Conservation (phyloP, 2,113 vertebrate genomes). For the Clarias gariepinus region DNA sequence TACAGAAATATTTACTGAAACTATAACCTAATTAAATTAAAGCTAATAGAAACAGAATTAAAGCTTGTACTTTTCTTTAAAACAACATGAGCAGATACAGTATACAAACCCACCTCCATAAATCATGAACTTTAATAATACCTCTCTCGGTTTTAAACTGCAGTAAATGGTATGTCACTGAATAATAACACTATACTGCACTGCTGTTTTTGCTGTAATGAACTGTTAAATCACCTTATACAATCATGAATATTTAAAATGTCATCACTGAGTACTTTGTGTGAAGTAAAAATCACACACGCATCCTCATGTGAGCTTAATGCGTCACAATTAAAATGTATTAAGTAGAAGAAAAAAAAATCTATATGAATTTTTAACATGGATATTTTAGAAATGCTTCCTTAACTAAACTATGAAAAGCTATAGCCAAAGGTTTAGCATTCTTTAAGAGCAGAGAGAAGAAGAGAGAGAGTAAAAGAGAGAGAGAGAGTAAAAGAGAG, state of each 20-base stretch:
- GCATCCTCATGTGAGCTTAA: neutral
- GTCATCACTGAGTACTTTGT: neutral
- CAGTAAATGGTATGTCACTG: neutral
- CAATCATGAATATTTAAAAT: neutral
- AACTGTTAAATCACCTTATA: neutral
- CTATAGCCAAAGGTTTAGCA: neutral
- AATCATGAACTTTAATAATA: neutral
- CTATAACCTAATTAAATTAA: neutral
- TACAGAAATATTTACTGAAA: neutral
- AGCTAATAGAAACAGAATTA: neutral
- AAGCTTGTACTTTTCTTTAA: neutral
- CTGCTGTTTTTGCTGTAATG: neutral
- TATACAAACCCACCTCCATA: constrained; percentile 9
- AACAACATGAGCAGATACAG: neutral
- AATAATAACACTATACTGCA: neutral
- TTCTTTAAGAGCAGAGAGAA: neutral
- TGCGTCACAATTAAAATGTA: neutral
- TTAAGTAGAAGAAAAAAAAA: neutral
- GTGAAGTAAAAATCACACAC: neutral
- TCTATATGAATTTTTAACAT: neutral
- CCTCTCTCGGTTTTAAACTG: neutral
- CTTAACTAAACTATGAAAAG: neutral
- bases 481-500: neutral
- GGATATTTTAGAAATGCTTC: neutral
- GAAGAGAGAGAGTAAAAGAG: neutral